These are phyloP conservation scores for Neopelma chrysocephalum DNA, from an alignment of 2,797 vertebrate genomes.

Conservation along the genomic window DNA sequence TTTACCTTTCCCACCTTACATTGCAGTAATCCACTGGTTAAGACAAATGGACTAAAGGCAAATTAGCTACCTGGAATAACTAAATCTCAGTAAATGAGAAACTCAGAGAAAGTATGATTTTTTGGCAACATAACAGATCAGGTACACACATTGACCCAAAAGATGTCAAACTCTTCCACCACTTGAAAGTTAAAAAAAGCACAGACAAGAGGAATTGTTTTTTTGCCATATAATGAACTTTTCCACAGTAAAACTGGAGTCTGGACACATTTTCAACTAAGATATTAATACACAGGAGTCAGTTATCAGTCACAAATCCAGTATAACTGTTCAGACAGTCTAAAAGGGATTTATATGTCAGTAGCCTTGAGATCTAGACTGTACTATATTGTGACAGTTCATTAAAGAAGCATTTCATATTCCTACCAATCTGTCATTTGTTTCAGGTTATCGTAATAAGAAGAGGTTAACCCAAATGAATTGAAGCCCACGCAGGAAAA, in stretches of 20 bases:
- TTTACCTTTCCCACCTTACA: not conserved
- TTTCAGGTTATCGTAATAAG: not conserved
- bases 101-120: accelerated
- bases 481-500: not conserved
- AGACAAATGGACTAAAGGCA: not conserved
- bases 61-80: not conserved
- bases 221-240: not conserved
- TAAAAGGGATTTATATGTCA: not conserved
- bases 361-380: not conserved
- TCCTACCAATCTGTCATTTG: not conserved
- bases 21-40: not conserved
- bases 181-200: not conserved
- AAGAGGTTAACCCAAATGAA: not conserved
- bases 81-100: not conserved
- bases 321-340: not conserved
- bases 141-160: not conserved
- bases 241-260: not conserved
- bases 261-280: not conserved
- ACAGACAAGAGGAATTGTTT: not conserved
- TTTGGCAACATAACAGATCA: not conserved
- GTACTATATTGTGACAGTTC: not conserved
- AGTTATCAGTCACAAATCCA: not conserved
- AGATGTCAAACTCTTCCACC: not conserved
- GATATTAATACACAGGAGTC: not conserved
- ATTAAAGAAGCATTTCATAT: not conserved